Evolutionary conservation across 92 coral and sea anemone species (phyloP), one percentile per base, ranked within the genome.

Genomic region (Umimayanthus kanabou): DNA sequence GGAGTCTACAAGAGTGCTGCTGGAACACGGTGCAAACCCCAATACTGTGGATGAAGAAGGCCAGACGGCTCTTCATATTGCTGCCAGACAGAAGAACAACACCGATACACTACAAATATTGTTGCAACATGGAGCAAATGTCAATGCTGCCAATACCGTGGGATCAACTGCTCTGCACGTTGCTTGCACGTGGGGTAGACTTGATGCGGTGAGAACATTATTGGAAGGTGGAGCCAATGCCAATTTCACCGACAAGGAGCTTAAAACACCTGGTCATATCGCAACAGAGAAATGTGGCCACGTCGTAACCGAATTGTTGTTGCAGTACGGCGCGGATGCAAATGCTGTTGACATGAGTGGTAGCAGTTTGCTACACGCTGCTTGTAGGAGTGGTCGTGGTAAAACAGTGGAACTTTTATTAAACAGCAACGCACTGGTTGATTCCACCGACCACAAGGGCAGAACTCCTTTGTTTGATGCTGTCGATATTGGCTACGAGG

Each of bases 391-490:
- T 10, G 85, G 85, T 4, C 73, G 73, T 23, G 22, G 50, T 64
- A 14, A 28, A 9, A 81, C 85, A 7, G 50, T 81, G 20, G 73
- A 81, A 40, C 25, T 81, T 9, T 66, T 81, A 5, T 43, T 81
- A 5, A 81, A 66, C 22, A 58, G 73, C 85, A 81, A 64, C 39
- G 73, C 85, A 20, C 25, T 81, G 53, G 85, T 81, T 3, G 72
- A 75, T 14, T 37, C 77, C n/a, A 43, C 61, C 3, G 90, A 90
- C 49, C 28, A 76, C 40, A 77, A 14, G 3, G 90, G 93, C 26
- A 90, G 88, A 43, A 90, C 93, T 2, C 90, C 90, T 22, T 87
- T 90, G 74, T 90, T 90, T 66, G 73, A 86, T 50, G 90, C 90
- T 26, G 75, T 83, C 26, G 76, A 65, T 25, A 9, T 28, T 61